Conservation (phyloP, 2,888 invertebrate species). For the Orthosia gothica region DNA sequence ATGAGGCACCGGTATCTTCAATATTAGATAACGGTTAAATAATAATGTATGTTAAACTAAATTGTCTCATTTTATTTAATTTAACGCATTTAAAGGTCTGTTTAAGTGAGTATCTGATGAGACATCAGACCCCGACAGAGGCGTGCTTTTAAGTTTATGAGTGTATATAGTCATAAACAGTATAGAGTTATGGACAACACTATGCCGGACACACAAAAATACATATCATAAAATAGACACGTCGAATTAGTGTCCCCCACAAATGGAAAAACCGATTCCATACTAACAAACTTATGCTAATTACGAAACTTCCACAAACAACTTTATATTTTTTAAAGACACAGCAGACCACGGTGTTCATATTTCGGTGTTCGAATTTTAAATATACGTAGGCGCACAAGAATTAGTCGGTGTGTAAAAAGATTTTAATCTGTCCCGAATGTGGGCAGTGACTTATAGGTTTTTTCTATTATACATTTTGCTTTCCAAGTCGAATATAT, state of each 20-base stretch:
- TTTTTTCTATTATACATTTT: constrained; percentile 83
- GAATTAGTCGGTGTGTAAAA: constrained; percentile 85
- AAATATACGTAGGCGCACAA: constrained; percentile 85
- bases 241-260: constrained; percentile 83
- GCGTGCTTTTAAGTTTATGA: constrained; percentile 84
- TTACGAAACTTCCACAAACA: constrained; percentile 74
- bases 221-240: constrained; percentile 84
- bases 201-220: constrained; percentile 77
- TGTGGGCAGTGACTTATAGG: constrained; percentile 88
- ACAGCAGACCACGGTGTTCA: constrained; percentile 77
- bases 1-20: constrained; percentile 1
- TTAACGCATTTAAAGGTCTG: constrained; percentile 60
- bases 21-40: constrained; percentile 40
- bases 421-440: constrained; percentile 86
- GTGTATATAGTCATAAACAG: constrained; percentile 81
- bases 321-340: constrained; percentile 71
- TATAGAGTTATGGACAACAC: constrained; percentile 79
- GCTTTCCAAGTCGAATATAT: constrained; percentile 80
- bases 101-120: constrained; percentile 75
- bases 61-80: constrained; percentile 65
- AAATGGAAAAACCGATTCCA: constrained; percentile 83
- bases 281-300: constrained; percentile 84
- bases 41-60: constrained; percentile 52
- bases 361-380: constrained; percentile 81
- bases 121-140: constrained; percentile 77